phyloP scores from a whole-genome alignment of 2,888 invertebrate species.

The Cephus rjabovi region DNA sequence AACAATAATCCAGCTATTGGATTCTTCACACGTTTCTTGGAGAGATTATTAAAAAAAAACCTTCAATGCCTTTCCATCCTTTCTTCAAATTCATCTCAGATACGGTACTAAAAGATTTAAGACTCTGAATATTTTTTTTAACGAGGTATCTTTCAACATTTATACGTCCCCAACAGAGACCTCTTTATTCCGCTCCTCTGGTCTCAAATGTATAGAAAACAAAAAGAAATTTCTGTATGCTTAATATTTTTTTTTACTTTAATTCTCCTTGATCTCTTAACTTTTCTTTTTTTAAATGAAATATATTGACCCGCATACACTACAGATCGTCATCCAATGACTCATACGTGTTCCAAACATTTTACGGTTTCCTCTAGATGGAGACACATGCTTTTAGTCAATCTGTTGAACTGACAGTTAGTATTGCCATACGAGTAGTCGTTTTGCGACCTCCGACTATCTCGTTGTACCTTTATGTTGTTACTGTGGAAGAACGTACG shows the following conservation, averaged over 20 bases:
- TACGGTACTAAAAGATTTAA: not conserved
- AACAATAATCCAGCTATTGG: too few relatives aligned
- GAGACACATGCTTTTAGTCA: not conserved
- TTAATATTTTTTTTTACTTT: not conserved
- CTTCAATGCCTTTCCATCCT: not conserved
- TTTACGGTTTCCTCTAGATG: not conserved
- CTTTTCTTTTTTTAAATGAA: not conserved
- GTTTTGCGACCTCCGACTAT: not conserved
- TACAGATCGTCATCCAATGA: not conserved
- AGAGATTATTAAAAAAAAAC: not conserved
- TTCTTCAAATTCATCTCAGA: not conserved
- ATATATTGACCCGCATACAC: not conserved
- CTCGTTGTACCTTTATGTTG: not conserved
- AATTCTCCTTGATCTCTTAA: not conserved
- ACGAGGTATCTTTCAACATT: too few relatives aligned
- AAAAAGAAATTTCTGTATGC: not conserved
- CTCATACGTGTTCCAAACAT: not conserved
- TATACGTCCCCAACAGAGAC: not conserved
- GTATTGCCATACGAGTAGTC: not conserved
- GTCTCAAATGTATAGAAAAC: not conserved
- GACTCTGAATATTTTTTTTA: not conserved
- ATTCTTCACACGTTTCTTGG: not conserved
- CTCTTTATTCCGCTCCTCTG: not conserved
- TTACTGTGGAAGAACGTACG: not conserved
- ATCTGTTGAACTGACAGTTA: not conserved